Conservation (phyloP, 2,113 vertebrate species). For the Megaptera novaeangliae region DNA sequence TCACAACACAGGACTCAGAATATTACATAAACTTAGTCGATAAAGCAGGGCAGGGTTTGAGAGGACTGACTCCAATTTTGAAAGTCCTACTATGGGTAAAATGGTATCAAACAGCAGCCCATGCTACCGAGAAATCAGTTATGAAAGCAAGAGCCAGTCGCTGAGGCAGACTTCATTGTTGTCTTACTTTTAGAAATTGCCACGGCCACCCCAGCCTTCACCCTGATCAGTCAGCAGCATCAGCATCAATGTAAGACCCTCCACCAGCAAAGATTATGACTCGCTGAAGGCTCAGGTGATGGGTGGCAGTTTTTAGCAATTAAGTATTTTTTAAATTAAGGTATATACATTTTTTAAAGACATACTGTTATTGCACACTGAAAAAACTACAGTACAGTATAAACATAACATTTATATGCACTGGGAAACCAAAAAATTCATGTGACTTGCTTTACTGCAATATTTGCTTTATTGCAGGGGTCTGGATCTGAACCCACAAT, state of each 20-base stretch:
- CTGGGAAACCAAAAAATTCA: neutral
- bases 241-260: neutral
- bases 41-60: neutral
- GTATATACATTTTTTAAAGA: neutral
- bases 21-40: neutral
- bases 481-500: neutral
- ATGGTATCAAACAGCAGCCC: neutral
- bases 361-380: neutral
- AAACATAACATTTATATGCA: neutral
- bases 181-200: neutral
- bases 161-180: neutral
- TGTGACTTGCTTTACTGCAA: neutral
- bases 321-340: neutral
- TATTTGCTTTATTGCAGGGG: neutral
- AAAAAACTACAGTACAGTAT: neutral
- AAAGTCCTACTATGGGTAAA: neutral
- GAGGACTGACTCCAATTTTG: neutral
- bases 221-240: neutral
- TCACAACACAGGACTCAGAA: neutral
- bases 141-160: neutral
- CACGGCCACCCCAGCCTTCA: neutral
- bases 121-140: neutral
- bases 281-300: neutral
- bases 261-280: neutral
- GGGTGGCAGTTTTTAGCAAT: neutral